Percentiles rank a stretch among this genome's conserved stretches.
phyloP scores from a whole-genome alignment of 2,888 invertebrate species.

The Leptogaster cylindrica region DNA sequence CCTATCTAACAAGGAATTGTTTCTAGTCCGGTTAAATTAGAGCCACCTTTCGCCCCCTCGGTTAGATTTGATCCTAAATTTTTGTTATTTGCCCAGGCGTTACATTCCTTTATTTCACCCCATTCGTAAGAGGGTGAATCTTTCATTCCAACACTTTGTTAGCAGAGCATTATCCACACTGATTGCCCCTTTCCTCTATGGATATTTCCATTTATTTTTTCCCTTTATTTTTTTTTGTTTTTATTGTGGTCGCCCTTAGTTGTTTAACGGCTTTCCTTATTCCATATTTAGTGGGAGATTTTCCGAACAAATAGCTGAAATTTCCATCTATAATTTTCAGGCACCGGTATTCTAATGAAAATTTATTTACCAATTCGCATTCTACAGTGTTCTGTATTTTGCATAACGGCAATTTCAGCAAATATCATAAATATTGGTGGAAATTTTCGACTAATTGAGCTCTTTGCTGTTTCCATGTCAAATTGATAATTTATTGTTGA shows the following conservation, averaged over 20 bases:
- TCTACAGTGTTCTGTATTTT: too few relatives aligned
- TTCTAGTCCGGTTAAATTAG: constrained; percentile 16
- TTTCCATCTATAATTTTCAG: constrained; percentile 12
- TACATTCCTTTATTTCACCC: constrained; percentile 18
- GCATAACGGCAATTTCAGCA: too few relatives aligned
- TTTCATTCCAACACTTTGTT: constrained; percentile 32
- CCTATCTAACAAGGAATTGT: constrained; percentile 18
- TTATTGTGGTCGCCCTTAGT: constrained; percentile 4
- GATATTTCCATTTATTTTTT: too few relatives aligned
- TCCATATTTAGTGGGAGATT: constrained; percentile 15
- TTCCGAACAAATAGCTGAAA: constrained; percentile 1
- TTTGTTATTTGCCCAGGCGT: constrained; percentile 10
- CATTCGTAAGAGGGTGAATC: constrained; percentile 8
- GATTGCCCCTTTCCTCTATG: constrained; percentile 29
- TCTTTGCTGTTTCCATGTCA: too few relatives aligned
- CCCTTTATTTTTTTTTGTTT: too few relatives aligned
- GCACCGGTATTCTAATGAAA: constrained; percentile 2
- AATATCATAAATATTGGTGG: too few relatives aligned
- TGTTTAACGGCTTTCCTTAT: constrained; percentile 15
- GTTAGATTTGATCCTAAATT: constrained; percentile 1
- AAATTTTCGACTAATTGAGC: too few relatives aligned
- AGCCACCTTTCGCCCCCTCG: constrained; percentile 8
- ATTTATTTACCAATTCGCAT: too few relatives aligned
- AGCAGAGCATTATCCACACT: constrained; percentile 21
- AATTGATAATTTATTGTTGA: too few relatives aligned